These are phyloP conservation scores for Echeneis naucrates DNA, from an alignment of 2,797 vertebrate species.

Conservation along the genomic window DNA sequence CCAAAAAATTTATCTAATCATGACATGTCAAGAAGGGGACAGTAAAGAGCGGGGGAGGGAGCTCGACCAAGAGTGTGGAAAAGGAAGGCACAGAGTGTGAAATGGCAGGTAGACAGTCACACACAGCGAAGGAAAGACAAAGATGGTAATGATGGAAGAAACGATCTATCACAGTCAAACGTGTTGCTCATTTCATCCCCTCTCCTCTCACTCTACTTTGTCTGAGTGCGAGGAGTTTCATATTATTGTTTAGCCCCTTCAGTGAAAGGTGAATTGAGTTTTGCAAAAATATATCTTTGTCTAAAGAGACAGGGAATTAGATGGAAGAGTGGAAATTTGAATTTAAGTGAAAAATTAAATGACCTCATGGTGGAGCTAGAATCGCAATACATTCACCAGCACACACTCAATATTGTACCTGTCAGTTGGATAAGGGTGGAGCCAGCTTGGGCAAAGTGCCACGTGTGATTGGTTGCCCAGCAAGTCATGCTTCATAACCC, in stretches of 20 bases:
- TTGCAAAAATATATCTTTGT: no score
- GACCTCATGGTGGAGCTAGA: constrained; percentile 10
- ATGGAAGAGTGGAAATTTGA: not conserved
- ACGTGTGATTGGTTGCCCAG: constrained; percentile 72
- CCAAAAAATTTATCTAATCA: no score
- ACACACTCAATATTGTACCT: constrained; percentile 66
- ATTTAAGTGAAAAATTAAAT: not conserved
- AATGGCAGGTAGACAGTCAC: constrained; percentile 17
- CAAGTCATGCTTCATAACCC: constrained; percentile 67
- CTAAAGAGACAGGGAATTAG: no score
- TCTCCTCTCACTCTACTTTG: not conserved
- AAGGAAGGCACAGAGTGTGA: not conserved
- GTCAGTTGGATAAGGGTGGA: constrained; percentile 74
- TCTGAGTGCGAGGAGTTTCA: not conserved
- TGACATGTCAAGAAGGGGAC: no score
- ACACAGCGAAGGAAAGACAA: not conserved
- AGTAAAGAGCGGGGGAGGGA: not conserved
- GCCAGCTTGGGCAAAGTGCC: constrained; percentile 71
- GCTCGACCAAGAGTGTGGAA: not conserved
- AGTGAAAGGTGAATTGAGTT: no score
- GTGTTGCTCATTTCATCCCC: not conserved
- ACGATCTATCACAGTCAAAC: not conserved
- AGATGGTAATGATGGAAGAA: constrained; percentile 6
- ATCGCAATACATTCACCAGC: not conserved
- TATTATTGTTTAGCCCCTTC: no score